These are phyloP conservation scores for Anthopleura xanthogrammica DNA, from an alignment of 92 coral and sea anemone species.

Conservation along the genomic window DNA sequence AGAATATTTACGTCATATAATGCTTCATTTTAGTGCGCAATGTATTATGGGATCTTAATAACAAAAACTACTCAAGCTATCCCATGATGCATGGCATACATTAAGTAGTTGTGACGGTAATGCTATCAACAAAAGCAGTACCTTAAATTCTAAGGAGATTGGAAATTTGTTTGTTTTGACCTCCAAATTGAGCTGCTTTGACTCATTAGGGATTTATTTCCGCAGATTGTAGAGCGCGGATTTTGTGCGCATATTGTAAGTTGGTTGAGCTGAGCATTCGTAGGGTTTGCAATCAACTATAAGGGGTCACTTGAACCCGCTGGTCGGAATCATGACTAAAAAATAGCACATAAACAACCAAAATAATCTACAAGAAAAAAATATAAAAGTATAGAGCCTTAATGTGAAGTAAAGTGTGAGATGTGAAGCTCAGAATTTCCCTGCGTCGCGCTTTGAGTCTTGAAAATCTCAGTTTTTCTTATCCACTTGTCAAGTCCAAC, in stretches of 20 bases:
- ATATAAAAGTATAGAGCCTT: neutral
- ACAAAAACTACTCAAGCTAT: neutral
- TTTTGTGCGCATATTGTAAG: neutral
- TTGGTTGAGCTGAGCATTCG: neutral
- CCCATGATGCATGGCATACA: neutral
- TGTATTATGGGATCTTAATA: neutral
- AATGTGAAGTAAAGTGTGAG: neutral
- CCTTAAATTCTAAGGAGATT: too few species aligned
- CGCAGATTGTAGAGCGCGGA: too few species aligned
- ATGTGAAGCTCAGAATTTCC: neutral
- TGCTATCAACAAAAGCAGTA: too few species aligned
- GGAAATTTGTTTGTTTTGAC: too few species aligned
- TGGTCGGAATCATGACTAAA: constrained; percentile 8
- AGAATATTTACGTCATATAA: neutral
- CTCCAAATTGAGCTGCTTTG: too few species aligned
- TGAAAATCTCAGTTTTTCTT: neutral
- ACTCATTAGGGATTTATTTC: too few species aligned
- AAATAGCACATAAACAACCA: neutral
- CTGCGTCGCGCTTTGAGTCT: too few species aligned
- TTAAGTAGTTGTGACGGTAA: too few species aligned
- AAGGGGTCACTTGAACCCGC: constrained; percentile 5
- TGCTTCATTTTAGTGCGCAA: neutral
- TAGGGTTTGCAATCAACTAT: neutral
- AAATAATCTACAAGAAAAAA: neutral
- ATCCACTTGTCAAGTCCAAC: neutral